These are phyloP conservation scores for Punctoribates punctum DNA, from an alignment of 2,888 invertebrate genomes.

Conservation along the genomic window DNA sequence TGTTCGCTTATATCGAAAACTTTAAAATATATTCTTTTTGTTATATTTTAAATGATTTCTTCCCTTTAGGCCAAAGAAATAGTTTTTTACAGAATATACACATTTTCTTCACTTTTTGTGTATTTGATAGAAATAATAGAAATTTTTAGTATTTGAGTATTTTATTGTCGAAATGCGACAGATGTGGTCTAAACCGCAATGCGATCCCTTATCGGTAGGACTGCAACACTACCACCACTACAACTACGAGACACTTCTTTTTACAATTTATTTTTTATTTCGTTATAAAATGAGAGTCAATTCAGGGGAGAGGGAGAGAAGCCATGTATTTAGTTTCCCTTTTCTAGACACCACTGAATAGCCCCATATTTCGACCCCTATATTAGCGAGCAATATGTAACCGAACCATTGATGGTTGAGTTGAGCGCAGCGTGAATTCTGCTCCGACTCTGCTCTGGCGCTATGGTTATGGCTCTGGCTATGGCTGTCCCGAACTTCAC, in stretches of 20 bases:
- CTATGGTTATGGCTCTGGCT: not conserved
- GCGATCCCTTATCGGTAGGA: conserved; percentile 26
- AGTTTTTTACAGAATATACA: conserved; percentile 22
- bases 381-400: conserved; percentile 39
- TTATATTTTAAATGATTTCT: not conserved
- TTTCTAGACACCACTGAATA: not conserved
- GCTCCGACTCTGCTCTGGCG: not conserved
- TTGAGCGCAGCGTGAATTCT: conserved; percentile 22
- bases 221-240: not conserved
- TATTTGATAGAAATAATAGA: conserved; percentile 35
- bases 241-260: conserved; percentile 32
- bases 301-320: not conserved
- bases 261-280: conserved; percentile 30
- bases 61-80: conserved; percentile 7
- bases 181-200: conserved; percentile 33
- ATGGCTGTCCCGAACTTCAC: not conserved
- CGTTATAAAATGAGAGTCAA: conserved; percentile 16
- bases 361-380: conserved; percentile 13
- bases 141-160: conserved; percentile 32
- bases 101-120: conserved; percentile 24
- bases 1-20: conserved; percentile 22
- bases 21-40: conserved; percentile 24
- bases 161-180: conserved; percentile 23
- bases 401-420: conserved; percentile 32
- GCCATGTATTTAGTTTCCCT: conserved; percentile 19